Evolutionary conservation across 1,140 invertebrate genomes (phyloP), one percentile per base, ranked within the genome.

Genomic region (Drosophila quadrilineata): DNA sequence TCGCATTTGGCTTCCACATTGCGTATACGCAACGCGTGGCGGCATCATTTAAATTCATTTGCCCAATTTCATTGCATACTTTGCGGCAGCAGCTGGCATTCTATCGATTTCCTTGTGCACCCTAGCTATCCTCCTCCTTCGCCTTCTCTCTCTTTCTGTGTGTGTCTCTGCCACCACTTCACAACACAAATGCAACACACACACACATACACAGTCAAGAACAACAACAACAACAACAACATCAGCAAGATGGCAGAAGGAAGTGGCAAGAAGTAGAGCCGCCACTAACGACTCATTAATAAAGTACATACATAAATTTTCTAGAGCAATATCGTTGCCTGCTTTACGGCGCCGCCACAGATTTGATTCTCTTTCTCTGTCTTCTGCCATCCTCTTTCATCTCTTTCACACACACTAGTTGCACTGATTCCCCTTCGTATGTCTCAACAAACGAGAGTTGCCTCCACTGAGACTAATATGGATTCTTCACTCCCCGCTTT

Each of bases 31-130:
- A 69, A 65, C 36, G 60, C 59, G 38, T 60, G 63, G 22, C 57
- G 31, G 38, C 29, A 46, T 54, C 58, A 67, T 67, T 67, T 62
- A 54, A 67, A 67, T 67, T 67, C 64, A 67, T 67, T 67, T 67
- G 58, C 57, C 49, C 48, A 69, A 64, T 70, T 65, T 70, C 45
- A 70, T 70, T 70, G 67, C 67, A 64, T 65, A 70, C 62, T 70
- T 70, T 58, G 52, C 40, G 60, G 67, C 53, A 31, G 45, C 53
- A 54, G 60, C 60, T 69, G 66, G 26, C 62, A 9, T 21, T 19
- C 53, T 70, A 62, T 69, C 50, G 53, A 45, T 70, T 65, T 70
- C 54, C 22, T 28, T 17, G 14, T 4, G 0, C 9, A 6, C 12
- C 10, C 10, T n/a, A n/a, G n/a, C n/a, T n/a, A n/a, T n/a, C n/a